Conservation (phyloP, 2,113 vertebrate species). For the Ranitomeya imitator region DNA sequence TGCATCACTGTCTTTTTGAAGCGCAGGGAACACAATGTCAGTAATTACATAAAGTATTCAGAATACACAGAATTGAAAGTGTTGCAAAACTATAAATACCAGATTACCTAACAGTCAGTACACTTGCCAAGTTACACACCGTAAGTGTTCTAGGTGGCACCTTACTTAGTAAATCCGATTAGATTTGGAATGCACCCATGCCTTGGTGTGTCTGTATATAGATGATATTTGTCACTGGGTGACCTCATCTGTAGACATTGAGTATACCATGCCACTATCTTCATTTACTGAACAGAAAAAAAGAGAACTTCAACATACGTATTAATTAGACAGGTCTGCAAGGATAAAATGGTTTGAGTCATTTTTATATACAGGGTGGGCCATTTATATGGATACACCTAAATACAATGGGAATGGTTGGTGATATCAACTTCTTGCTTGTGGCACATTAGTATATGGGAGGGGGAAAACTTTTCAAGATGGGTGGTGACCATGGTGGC, state of each 20-base stretch:
- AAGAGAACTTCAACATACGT: neutral
- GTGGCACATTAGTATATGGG: too few relatives aligned
- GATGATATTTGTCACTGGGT: neutral
- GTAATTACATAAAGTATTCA: neutral
- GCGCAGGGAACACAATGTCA: neutral
- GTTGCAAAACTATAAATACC: conserved; percentile 12
- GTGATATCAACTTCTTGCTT: too few relatives aligned
- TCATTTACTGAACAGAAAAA: neutral
- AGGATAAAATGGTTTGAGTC: too few relatives aligned
- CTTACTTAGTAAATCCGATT: neutral
- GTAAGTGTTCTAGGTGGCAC: neutral
- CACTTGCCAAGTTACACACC: neutral
- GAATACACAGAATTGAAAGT: neutral
- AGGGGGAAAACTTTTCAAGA: too few relatives aligned
- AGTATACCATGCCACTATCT: neutral
- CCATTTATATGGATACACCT: too few relatives aligned
- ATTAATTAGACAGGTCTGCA: too few relatives aligned
- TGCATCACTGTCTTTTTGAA: neutral
- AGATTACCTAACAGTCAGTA: neutral
- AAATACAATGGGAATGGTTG: too few relatives aligned
- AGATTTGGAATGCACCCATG: neutral
- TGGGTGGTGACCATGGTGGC: too few relatives aligned
- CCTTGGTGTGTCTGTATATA: neutral
- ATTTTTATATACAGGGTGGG: too few relatives aligned
- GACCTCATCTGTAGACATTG: neutral